Evolutionary conservation across 2,888 invertebrate genomes (phyloP).

Genomic region (Fissipunctia ypsillon): DNA sequence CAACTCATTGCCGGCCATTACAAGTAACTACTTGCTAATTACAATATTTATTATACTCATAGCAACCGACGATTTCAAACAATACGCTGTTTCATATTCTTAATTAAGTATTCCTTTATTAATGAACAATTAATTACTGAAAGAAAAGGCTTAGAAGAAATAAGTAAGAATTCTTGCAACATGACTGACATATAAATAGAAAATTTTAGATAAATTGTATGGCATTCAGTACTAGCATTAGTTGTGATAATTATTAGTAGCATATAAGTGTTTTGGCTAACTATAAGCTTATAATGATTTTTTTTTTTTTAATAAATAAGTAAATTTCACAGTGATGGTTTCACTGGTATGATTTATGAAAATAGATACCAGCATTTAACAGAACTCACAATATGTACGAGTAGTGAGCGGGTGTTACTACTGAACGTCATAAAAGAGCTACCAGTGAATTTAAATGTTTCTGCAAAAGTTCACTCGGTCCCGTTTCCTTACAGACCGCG

Average conservation of each 20-base stretch:
- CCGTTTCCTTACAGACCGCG: constrained; percentile 73
- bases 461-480: constrained; percentile 75
- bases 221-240: background rate
- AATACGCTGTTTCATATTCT: background rate
- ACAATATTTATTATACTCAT: background rate
- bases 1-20: background rate
- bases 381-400: constrained; percentile 57
- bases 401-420: constrained; percentile 55
- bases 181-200: background rate
- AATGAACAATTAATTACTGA: background rate
- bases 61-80: background rate
- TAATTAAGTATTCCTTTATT: background rate
- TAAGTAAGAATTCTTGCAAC: background rate
- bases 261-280: background rate
- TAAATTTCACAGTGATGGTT: background rate
- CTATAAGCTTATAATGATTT: background rate
- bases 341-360: background rate
- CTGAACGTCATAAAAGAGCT: constrained; percentile 69
- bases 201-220: background rate
- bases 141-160: background rate
- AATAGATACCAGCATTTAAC: background rate
- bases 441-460: constrained; percentile 77
- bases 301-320: background rate
- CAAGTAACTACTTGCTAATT: background rate
- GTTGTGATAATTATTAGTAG: background rate